phyloP scores from a whole-genome alignment of 2,113 vertebrate genomes.

The Scomber japonicus region DNA sequence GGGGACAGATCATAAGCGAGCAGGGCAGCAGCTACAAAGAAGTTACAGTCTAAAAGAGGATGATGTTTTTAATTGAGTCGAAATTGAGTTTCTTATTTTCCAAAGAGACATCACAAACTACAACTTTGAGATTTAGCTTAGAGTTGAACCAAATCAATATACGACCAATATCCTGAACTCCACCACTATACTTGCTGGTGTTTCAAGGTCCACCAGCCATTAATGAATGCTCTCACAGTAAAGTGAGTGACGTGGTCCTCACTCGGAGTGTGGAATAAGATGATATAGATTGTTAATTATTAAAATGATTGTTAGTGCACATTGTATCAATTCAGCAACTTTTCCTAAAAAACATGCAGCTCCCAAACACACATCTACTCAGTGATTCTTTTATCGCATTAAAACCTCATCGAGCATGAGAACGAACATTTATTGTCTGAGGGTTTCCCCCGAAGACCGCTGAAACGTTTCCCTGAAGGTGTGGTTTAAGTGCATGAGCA shows the following conservation, averaged over 20 bases:
- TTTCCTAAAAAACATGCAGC: neutral
- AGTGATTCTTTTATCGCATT: neutral
- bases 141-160: neutral
- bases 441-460: slow-evolving; percentile 1
- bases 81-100: no score
- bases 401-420: slow-evolving; percentile 1
- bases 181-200: no score
- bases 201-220: no score
- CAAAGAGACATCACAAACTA: no score
- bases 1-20: slow-evolving; percentile 9
- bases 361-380: neutral
- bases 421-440: slow-evolving; percentile 19
- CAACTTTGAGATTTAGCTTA: no score
- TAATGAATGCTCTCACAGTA: no score
- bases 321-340: no score
- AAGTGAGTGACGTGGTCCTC: no score
- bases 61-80: neutral
- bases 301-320: no score
- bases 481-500: slow-evolving; percentile 27
- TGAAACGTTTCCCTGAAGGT: slow-evolving; percentile 21
- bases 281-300: no score
- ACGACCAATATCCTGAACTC: neutral
- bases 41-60: slow-evolving; percentile 18
- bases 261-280: no score
- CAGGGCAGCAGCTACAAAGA: slow-evolving; percentile 25